A percentile compares a stretch with the other conserved stretches of the same genome.
Conservation (phyloP, 2,113 vertebrate species). For the Ciconia maguari region DNA sequence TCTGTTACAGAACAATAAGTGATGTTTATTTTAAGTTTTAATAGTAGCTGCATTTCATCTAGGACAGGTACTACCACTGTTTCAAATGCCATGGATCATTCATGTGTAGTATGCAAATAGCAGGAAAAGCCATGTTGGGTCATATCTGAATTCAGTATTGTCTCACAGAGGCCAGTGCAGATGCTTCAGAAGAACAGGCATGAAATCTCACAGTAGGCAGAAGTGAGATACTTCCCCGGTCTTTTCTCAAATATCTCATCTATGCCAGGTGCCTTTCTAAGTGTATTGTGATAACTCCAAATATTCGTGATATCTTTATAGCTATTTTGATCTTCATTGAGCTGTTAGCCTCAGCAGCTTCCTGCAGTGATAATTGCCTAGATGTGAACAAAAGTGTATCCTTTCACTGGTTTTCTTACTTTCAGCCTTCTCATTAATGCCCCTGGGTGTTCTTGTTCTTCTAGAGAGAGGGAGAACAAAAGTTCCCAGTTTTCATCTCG, state of each 20-base stretch:
- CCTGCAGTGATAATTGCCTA: neutral
- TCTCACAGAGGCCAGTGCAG: neutral
- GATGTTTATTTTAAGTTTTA: neutral
- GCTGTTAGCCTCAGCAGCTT: neutral
- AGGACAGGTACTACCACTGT: neutral
- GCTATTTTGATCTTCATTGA: neutral
- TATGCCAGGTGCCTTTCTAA: neutral
- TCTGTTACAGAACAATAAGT: neutral
- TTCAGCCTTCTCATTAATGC: conserved; percentile 1
- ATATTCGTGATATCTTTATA: neutral
- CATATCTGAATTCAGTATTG: neutral
- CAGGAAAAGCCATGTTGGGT: neutral
- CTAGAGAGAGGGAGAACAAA: neutral
- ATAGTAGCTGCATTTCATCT: neutral
- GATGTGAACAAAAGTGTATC: neutral
- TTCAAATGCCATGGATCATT: neutral
- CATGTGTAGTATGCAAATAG: neutral
- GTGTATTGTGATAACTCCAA: neutral
- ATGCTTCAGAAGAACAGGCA: neutral
- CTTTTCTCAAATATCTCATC: neutral
- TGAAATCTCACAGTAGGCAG: neutral
- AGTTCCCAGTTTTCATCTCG: neutral
- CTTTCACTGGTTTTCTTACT: neutral
- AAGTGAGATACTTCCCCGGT: neutral
- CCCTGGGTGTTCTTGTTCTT: neutral